A percentile compares a stretch with the other conserved stretches of the same genome.
Conservation (phyloP, 2,113 vertebrate species). For the Macrotus californicus region DNA sequence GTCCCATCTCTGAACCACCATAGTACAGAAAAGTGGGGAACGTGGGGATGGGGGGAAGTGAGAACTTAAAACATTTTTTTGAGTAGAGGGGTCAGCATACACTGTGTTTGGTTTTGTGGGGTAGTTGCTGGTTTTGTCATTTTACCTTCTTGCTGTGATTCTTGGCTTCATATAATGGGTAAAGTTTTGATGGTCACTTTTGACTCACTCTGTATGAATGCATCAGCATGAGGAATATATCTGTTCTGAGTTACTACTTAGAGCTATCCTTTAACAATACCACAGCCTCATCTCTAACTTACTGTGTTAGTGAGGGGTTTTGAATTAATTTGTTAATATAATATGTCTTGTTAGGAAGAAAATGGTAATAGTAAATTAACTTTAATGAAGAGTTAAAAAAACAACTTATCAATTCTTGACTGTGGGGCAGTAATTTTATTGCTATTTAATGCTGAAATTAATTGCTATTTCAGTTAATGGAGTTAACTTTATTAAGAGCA, state of each 20-base stretch:
- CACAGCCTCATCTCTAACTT: not conserved
- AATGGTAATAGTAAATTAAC: not conserved
- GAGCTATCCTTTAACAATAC: not conserved
- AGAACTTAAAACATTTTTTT: not conserved
- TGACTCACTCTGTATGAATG: not conserved
- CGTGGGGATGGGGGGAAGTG: not conserved
- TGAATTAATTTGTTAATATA: not conserved
- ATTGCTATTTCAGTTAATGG: slow-evolving; percentile 5
- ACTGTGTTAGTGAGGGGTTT: not conserved
- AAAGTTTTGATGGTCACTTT: not conserved
- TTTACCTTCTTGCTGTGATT: not conserved
- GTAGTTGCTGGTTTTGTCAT: not conserved
- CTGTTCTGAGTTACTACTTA: not conserved
- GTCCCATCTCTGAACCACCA: not conserved
- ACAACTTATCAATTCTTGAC: not conserved
- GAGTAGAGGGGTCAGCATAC: not conserved
- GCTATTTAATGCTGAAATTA: not conserved
- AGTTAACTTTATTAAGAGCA: not conserved
- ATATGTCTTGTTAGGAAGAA: not conserved
- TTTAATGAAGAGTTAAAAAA: slow-evolving; percentile 23
- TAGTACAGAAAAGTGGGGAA: not conserved
- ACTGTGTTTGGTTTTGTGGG: not conserved
- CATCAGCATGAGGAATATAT: not conserved
- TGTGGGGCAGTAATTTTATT: not conserved
- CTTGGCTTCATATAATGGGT: not conserved